Conservation (phyloP, 2,888 invertebrate genomes). For the Watsonalla binaria region DNA sequence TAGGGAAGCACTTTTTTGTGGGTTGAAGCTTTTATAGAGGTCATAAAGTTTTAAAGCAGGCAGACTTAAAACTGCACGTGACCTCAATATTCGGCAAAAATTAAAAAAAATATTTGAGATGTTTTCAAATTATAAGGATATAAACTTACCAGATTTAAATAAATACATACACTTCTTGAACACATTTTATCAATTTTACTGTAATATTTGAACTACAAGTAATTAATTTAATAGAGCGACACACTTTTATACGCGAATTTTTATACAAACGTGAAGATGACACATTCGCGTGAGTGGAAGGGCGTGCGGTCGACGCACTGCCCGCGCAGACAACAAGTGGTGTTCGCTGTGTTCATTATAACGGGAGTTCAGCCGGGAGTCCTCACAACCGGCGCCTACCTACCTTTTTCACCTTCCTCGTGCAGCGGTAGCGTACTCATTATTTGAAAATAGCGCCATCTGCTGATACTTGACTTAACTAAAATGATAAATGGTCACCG, state of each 20-base stretch:
- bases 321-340: slow-evolving; percentile 74
- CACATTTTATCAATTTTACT: slow-evolving; percentile 56
- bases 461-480: slow-evolving; percentile 15
- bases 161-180: slow-evolving; percentile 50
- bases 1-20: too few relatives aligned
- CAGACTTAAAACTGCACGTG: background rate
- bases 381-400: slow-evolving; percentile 55
- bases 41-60: too few relatives aligned
- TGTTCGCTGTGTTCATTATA: slow-evolving; percentile 62
- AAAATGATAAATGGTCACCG: slow-evolving; percentile 24
- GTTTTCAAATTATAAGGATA: background rate
- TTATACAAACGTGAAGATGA: slow-evolving; percentile 60
- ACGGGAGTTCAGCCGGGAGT: slow-evolving; percentile 74
- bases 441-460: slow-evolving; percentile 53
- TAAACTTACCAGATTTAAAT: slow-evolving; percentile 60
- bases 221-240: slow-evolving; percentile 33
- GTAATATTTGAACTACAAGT: slow-evolving; percentile 37
- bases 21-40: too few relatives aligned
- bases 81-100: slow-evolving; percentile 1
- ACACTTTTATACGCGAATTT: slow-evolving; percentile 65
- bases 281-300: slow-evolving; percentile 70
- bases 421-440: slow-evolving; percentile 36
- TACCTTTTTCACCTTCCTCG: slow-evolving; percentile 33
- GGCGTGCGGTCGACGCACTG: slow-evolving; percentile 77
- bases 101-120: background rate